A percentile compares a stretch with the other conserved stretches of the same genome.
Evolutionary conservation across 2,888 invertebrate species (phyloP).

Genomic region (Lacanobia oleracea): DNA sequence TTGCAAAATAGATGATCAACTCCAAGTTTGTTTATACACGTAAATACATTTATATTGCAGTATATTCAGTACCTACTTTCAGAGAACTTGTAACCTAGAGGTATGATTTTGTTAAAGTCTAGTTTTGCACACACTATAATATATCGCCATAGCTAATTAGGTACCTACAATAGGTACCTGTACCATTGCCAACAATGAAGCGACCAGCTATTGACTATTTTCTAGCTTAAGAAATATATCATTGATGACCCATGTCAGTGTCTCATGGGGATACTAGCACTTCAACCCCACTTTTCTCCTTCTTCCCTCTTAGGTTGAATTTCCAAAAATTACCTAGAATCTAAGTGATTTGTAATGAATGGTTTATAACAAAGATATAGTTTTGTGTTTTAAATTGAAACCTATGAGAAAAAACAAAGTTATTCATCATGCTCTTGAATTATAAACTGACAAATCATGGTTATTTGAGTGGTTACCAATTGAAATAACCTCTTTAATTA

Average conservation of each 20-base stretch:
- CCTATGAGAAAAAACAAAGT: not conserved
- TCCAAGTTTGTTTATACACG: not conserved
- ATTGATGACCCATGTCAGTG: not conserved
- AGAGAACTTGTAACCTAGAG: not conserved
- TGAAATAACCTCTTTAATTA: not conserved
- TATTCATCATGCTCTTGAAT: not conserved
- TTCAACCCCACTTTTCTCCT: no score
- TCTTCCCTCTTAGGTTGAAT: no score
- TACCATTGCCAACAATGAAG: not conserved
- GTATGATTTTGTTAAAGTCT: no score
- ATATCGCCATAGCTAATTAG: not conserved
- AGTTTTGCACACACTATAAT: not conserved
- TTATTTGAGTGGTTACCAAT: not conserved
- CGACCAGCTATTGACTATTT: not conserved
- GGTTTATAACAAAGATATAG: not conserved
- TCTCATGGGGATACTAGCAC: not conserved
- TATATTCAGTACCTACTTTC: not conserved
- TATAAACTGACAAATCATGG: not conserved
- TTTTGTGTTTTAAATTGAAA: not conserved
- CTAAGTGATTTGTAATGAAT: not conserved
- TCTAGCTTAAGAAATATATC: not conserved
- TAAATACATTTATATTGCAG: not conserved
- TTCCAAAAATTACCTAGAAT: no score
- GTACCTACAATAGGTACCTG: not conserved
- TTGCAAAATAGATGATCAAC: not conserved